Percentiles rank a stretch among this genome's conserved stretches.
These are phyloP conservation scores for Oscheius myriophilus DNA, from an alignment of 2,888 invertebrate genomes.

Conservation along the genomic window DNA sequence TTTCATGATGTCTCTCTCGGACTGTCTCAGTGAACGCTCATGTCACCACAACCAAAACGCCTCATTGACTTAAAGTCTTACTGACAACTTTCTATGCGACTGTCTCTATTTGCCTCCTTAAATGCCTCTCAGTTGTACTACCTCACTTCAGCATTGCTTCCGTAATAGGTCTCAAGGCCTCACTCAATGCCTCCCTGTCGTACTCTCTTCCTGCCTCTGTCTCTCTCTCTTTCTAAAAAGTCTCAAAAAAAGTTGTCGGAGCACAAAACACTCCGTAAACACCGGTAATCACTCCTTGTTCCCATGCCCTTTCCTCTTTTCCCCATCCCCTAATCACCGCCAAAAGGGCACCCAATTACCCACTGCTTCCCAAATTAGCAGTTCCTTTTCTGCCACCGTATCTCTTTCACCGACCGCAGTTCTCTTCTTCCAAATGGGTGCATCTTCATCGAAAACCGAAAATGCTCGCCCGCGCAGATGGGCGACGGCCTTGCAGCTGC, in stretches of 20 bases:
- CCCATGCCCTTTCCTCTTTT: background rate
- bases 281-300: slow-evolving; percentile 1
- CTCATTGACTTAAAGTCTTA: too few relatives aligned
- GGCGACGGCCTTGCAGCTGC: background rate
- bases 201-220: background rate
- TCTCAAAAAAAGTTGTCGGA: too few relatives aligned
- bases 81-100: too few relatives aligned
- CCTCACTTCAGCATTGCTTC: too few relatives aligned
- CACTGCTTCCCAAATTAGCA: background rate
- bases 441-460: slow-evolving; percentile 1
- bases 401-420: slow-evolving; percentile 12
- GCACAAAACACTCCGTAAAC: too few relatives aligned
- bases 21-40: too few relatives aligned
- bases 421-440: slow-evolving; percentile 6
- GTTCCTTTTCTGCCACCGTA: slow-evolving; percentile 9
- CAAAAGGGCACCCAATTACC: background rate
- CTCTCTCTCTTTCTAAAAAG: slow-evolving; percentile 5
- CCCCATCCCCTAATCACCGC: background rate
- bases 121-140: too few relatives aligned
- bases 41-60: too few relatives aligned
- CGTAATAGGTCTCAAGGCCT: background rate
- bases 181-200: too few relatives aligned
- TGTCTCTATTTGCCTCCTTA: too few relatives aligned
- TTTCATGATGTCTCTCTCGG: too few relatives aligned
- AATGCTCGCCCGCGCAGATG: background rate